These are phyloP conservation scores for Alosa alosa DNA, from an alignment of 2,113 vertebrate genomes.

Conservation along the genomic window DNA sequence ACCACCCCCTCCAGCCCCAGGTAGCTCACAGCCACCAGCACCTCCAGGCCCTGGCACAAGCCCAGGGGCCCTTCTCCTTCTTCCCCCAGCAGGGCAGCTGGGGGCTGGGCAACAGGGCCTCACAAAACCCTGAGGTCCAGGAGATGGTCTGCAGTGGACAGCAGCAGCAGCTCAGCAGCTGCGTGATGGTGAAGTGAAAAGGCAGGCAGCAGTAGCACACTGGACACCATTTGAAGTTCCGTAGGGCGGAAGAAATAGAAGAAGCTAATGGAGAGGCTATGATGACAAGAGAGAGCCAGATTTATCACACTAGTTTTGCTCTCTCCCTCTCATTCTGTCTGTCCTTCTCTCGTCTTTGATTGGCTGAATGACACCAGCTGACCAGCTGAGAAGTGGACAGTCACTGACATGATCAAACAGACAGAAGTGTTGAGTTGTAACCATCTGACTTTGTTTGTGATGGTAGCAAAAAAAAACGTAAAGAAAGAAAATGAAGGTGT, in stretches of 20 bases:
- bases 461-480: neutral
- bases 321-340: neutral
- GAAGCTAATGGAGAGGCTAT: neutral
- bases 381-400: neutral
- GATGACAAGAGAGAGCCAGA: neutral
- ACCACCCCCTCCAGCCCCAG: slow-evolving; percentile 43
- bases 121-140: slow-evolving; percentile 59
- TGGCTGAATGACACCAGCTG: neutral
- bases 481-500: neutral
- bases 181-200: slow-evolving; percentile 85
- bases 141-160: slow-evolving; percentile 59
- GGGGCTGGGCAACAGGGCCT: slow-evolving; percentile 67
- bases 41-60: slow-evolving; percentile 54
- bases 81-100: slow-evolving; percentile 74
- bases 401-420: neutral
- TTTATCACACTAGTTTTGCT: neutral
- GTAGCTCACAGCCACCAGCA: slow-evolving; percentile 55
- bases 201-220: neutral
- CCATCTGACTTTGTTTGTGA: neutral
- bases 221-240: neutral
- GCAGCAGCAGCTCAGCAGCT: slow-evolving; percentile 75
- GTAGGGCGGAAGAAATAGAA: neutral
- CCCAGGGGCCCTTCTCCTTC: slow-evolving; percentile 54
- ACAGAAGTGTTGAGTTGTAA: neutral
- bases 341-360: neutral